phyloP scores from a whole-genome alignment of 2,797 vertebrate genomes.

The Pachyuromys duprasi region DNA sequence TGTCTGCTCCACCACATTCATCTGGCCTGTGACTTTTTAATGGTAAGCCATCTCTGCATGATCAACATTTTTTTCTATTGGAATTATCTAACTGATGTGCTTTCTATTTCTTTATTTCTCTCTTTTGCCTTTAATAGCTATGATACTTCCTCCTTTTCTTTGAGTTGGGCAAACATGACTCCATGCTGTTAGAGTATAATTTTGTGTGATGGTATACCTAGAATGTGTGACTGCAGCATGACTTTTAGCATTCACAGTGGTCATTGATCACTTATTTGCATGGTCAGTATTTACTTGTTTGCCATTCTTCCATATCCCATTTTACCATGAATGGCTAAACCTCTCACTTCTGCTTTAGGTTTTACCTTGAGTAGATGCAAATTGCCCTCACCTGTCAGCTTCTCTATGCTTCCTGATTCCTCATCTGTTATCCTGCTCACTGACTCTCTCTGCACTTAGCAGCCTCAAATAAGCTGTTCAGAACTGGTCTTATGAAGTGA shows the following conservation, averaged over 20 bases:
- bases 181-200: not conserved
- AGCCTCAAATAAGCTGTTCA: slow-evolving; percentile 35
- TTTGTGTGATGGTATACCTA: not conserved
- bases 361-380: slow-evolving; percentile 52
- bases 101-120: not conserved
- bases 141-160: not conserved
- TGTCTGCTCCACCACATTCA: not conserved
- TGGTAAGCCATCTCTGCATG: not conserved
- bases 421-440: slow-evolving; percentile 66
- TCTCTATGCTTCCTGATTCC: slow-evolving; percentile 49
- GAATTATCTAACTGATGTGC: slow-evolving; percentile 6
- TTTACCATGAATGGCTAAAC: slow-evolving; percentile 10
- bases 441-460: slow-evolving; percentile 58
- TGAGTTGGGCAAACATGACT: not conserved
- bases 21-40: not conserved
- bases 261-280: not conserved
- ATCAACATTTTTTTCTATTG: not conserved
- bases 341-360: not conserved
- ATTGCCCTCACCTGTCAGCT: slow-evolving; percentile 1
- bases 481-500: slow-evolving; percentile 79
- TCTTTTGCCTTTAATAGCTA: not conserved
- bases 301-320: not conserved
- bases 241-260: not conserved
- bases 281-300: slow-evolving; percentile 17
- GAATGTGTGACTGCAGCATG: not conserved